Base-by-base conservation (phyloP, 2,113 vertebrate species). In the Cyanocitta stelleri region DNA sequence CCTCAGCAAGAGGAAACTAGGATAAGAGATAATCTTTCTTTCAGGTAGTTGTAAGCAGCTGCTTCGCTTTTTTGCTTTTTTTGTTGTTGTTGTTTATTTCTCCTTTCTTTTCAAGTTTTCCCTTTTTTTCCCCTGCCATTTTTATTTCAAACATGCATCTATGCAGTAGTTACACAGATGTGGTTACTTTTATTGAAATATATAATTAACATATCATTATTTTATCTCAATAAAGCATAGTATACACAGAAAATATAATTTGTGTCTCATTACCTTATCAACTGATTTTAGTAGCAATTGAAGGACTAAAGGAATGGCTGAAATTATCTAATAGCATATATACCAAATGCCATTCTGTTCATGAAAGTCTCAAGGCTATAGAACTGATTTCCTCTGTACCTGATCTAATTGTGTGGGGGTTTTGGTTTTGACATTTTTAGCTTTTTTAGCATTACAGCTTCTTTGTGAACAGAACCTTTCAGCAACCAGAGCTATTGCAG, bases 11-110 rank as follows among this genome's bases (percentile, higher is more conserved):
- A 93, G 79, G 92, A 80, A 93, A 93, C 87, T 35, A 94, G 79
- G 64, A 91, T 85, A 94, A 94, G 95, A 85, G 78, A 82, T 68
- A 90, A 95, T 96, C 88, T 96, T 95, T 97, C 89, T 93, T 96
- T 91, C 81, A 91, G 92, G 96, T 96, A 90, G 94, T 94, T 95
- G 77, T 51, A 95, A 93, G 87, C 71, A 93, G 91, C 84, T 54
- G 46, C 75, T 92, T 73, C 44, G 51, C 10, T 64, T 55, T 77
- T 69, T 74, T 17, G 17, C 6, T 4, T 13, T 30, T 30, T 11
- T 30, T 61, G 12, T 16, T 85, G 44, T 54, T 59, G 32, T 43
- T 55, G 12, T 27, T 88, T 29, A 18, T 85, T 93, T 91, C 66
- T 56, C 54, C 83, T 87, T 86, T 55, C 16, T 61, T 48, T 71